Percentiles rank a stretch among this genome's conserved stretches.
Conservation (phyloP, 2,888 invertebrate genomes). For the Chydorus sphaericus region DNA sequence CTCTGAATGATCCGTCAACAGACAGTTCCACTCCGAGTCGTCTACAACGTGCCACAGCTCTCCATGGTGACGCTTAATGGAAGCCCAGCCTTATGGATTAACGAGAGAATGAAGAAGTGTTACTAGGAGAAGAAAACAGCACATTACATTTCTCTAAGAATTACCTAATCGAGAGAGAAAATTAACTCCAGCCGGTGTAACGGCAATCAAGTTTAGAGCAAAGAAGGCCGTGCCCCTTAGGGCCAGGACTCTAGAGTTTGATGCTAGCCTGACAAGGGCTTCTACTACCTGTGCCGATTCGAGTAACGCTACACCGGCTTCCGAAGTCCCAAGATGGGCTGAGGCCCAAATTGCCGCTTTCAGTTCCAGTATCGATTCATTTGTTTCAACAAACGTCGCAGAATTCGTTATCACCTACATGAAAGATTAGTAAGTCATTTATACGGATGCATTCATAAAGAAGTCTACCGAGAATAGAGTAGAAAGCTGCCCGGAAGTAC, state of each 20-base stretch:
- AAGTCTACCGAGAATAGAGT: constrained; percentile 30
- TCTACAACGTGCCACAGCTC: constrained; percentile 61
- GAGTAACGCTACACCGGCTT: constrained; percentile 57
- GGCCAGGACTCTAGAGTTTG: constrained; percentile 67
- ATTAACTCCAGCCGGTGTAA: constrained; percentile 69
- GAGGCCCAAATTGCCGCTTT: constrained; percentile 81
- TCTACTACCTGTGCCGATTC: constrained; percentile 40
- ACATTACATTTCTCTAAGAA: constrained; percentile 15
- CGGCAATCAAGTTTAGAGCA: constrained; percentile 68
- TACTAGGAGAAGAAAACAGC: not conserved
- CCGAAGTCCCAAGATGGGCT: constrained; percentile 58
- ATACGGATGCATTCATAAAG: not conserved
- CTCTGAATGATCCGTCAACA: no score
- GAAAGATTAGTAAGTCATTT: not conserved
- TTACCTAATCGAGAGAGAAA: constrained; percentile 52
- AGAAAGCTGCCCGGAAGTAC: constrained; percentile 37
- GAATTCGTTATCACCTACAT: not conserved
- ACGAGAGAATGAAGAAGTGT: constrained; percentile 10
- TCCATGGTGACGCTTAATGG: constrained; percentile 58
- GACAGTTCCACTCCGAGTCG: constrained; percentile 32
- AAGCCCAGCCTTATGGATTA: constrained; percentile 47
- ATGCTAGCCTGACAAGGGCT: constrained; percentile 46
- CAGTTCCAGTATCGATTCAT: constrained; percentile 54
- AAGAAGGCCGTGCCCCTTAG: constrained; percentile 81
- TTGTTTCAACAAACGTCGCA: constrained; percentile 30